Conservation (phyloP, 2,888 invertebrate species). For the Caenorhabditis auriculariae region DNA sequence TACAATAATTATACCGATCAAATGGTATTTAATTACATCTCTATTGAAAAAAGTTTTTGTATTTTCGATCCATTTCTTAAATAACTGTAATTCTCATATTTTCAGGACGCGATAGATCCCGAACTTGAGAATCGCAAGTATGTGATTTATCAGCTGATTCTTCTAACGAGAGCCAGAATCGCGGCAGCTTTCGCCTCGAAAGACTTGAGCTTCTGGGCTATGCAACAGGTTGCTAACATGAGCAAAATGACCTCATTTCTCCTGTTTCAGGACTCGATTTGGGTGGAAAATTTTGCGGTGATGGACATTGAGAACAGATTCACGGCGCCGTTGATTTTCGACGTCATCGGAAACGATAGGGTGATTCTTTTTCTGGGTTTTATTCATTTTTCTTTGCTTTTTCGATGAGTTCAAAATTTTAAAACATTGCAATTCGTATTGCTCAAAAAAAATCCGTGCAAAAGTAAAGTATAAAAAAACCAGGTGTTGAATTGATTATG, state of each 20-base stretch:
- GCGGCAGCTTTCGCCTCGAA: conserved; percentile 26
- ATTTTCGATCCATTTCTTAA: background rate
- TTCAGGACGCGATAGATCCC: conserved; percentile 11
- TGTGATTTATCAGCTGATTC: conserved; percentile 37
- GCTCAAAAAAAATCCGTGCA: background rate
- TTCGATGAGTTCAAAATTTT: too few species aligned
- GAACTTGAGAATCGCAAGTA: conserved; percentile 36
- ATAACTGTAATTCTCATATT: background rate
- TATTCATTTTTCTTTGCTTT: too few species aligned
- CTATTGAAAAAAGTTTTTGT: background rate
- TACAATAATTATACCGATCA: too few species aligned
- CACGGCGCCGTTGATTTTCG: conserved; percentile 29
- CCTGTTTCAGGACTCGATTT: conserved; percentile 28
- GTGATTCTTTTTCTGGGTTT: conserved; percentile 4
- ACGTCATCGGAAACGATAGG: conserved; percentile 43
- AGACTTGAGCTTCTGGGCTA: conserved; percentile 39
- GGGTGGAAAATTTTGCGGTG: conserved; percentile 37
- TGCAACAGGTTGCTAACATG: conserved; percentile 47
- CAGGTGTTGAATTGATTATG: too few species aligned
- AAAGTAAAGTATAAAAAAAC: too few species aligned
- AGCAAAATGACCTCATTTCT: too few species aligned
- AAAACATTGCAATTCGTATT: background rate
- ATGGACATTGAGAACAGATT: conserved; percentile 33
- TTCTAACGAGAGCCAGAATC: conserved; percentile 29
- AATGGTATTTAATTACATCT: background rate